Evolutionary conservation across 2,797 vertebrate genomes (phyloP).

Genomic region (Acanthurus lineatus): DNA sequence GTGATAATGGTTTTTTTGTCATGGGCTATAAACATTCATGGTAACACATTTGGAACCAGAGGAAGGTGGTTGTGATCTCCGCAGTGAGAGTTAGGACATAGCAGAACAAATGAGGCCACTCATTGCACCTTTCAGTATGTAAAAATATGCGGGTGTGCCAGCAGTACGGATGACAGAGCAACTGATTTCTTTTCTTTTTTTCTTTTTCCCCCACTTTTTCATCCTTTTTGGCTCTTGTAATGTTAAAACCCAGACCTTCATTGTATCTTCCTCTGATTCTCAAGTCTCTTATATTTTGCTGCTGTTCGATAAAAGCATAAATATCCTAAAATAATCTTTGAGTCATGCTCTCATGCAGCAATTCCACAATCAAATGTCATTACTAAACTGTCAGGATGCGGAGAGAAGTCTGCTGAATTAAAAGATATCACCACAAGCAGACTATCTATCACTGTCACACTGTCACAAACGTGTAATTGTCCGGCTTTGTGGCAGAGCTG

Average conservation of each 20-base stretch:
- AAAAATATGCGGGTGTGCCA: conserved; percentile 64
- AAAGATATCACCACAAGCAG: conserved; percentile 34
- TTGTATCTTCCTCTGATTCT: conserved; percentile 2
- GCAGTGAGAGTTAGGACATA: conserved; percentile 38
- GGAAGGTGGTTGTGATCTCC: conserved; percentile 29
- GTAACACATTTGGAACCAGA: conserved; percentile 32
- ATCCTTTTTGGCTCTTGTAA: not conserved
- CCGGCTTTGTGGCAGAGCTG: not conserved
- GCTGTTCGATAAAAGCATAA: conserved; percentile 11
- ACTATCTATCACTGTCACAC: conserved; percentile 53
- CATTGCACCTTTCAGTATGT: conserved; percentile 60
- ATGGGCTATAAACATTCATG: conserved; percentile 50
- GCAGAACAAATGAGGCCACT: conserved; percentile 47
- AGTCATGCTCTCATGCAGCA: conserved; percentile 24
- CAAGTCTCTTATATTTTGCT: conserved; percentile 3
- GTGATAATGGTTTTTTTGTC: conserved; percentile 67
- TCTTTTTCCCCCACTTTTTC: not conserved
- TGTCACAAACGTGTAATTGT: conserved; percentile 45
- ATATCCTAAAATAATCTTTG: conserved; percentile 28
- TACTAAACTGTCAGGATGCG: conserved; percentile 48
- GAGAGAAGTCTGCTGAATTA: conserved; percentile 36
- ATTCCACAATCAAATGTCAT: conserved; percentile 58
- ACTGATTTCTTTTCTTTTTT: conserved; percentile 19
- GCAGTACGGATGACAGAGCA: conserved; percentile 17
- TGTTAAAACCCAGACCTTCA: conserved; percentile 6